Evolutionary conservation across 1,140 invertebrate genomes (phyloP), one percentile per base, ranked within the genome.

Genomic region (Brachionus sp.): DNA sequence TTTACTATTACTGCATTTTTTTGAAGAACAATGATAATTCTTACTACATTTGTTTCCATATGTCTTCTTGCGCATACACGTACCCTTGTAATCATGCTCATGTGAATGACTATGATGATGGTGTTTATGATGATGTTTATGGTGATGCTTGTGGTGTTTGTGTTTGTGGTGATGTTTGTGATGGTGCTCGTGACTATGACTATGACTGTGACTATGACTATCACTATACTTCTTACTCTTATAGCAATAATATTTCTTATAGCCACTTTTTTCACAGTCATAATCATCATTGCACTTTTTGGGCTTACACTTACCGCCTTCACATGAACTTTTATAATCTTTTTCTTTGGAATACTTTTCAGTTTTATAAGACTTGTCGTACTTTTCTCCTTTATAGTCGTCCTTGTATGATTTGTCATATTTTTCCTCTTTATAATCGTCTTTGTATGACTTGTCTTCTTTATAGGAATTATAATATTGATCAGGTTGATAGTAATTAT

Each of bases 141-240:
- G 50, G 23, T 57, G 50, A 57, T 57, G 50, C 6, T 16, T 16
- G 16, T 57, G 50, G 5, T 66, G 25, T 10, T 66, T 16, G 29
- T 66, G 64, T 12, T 66, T 66, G 33, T 66, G 64, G 16, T 57
- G 53, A 64, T 70, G 66, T 9, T 37, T 70, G n/a, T 70, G 66
- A 9, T 70, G 66, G 19, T 70, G 66, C n/a, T 70, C 33, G 9
- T 70, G 66, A 16, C 37, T 35, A 37, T 70, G n/a, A 12, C 23
- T 12, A 16, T 57, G 37, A 9, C 37, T 35, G 9, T 70, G 37
- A 37, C 37, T 39, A 19, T 70, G 37, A 33, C 64, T 66, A n/a
- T 9, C n/a, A 42, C 37, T 39, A 70, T 70, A 70, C 19, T 70
- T 70, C 7, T 70, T 70, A 39, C 29, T 70, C 33, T 37, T 39